Base-by-base conservation (phyloP, 2,113 vertebrate species). In the Neodon shergylaensis region DNA sequence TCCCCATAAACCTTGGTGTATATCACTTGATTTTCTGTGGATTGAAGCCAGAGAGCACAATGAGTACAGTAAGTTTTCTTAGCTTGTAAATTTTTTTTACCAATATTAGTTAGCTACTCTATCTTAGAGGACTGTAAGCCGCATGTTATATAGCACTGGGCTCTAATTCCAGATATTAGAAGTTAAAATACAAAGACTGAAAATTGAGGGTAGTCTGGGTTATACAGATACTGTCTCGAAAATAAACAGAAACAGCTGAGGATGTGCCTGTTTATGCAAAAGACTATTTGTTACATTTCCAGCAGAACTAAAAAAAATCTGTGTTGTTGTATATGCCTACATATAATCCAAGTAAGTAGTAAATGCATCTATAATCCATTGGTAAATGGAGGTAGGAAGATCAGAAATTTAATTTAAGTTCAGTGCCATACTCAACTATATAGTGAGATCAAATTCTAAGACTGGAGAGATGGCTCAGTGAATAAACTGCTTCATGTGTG, bases 1-100 rank as follows among this genome's bases (percentile, higher is more conserved):
- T n/a, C 22, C 28, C n/a, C 44, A 58, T 72, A 66, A 5, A 68
- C 49, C 54, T 47, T 17, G 36, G 31, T 33, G 17, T 39, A 47
- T 54, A 21, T 42, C 47, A 26, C 88, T n/a, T 47, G 22, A 26
- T 44, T 19, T 65, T 58, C 77, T 36, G 3, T 42, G 33, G 78
- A 42, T 42, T 17, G 73, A 65, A 85, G 74, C 68, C 68, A 21
- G 11, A 49, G 78, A 85, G 9, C 95, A 95, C 76, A 58, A 97
- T 98, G 97, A 98, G 97, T 12, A 95, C 97, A n/a, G 97, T 98
- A 95, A 94, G 97, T 94, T 85, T 52, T 28, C 19, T 9, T 58
- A 33, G 6, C 61, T 78, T 0, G 0, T 54, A 17, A 26, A 4
- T 79, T 58, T 61, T 61, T 58, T 1, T 76, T 78, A 66, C 87